A percentile compares a stretch with the other conserved stretches of the same genome.
phyloP scores from a whole-genome alignment of 2,888 invertebrate species.

The Ectemnius lituratus region DNA sequence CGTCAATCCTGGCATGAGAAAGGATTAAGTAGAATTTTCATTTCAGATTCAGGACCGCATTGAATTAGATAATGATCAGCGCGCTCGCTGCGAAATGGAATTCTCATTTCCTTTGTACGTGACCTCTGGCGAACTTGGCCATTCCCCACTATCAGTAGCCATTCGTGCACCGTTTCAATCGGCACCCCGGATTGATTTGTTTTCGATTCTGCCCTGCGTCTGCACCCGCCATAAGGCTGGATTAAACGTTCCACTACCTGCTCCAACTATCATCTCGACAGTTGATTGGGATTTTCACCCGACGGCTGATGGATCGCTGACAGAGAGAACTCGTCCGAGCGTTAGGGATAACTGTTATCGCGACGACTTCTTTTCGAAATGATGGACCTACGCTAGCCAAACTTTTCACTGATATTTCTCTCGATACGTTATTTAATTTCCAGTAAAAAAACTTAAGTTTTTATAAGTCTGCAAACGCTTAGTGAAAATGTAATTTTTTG shows the following conservation, averaged over 20 bases:
- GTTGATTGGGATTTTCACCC: conserved; percentile 10
- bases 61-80: conserved; percentile 54
- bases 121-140: conserved; percentile 43
- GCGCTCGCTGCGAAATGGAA: conserved; percentile 42
- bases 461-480: too few relatives aligned
- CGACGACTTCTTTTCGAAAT: too few relatives aligned
- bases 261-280: conserved; percentile 22
- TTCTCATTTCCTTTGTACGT: conserved; percentile 57
- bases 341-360: too few relatives aligned
- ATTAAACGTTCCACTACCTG: conserved; percentile 29
- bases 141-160: conserved; percentile 24
- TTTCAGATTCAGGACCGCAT: conserved; percentile 21
- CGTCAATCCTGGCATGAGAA: too few relatives aligned
- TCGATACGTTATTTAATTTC: too few relatives aligned
- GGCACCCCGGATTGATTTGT: conserved; percentile 52
- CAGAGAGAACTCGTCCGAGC: too few relatives aligned
- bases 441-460: too few relatives aligned
- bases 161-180: conserved; percentile 38
- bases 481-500: too few relatives aligned
- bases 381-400: too few relatives aligned
- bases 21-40: conserved; percentile 37
- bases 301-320: not conserved
- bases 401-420: too few relatives aligned
- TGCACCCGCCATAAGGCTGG: conserved; percentile 21
- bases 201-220: conserved; percentile 41